Evolutionary conservation across 1,140 invertebrate species (phyloP), one percentile per base, ranked within the genome.

Genomic region (Hycleus phaleratus): DNA sequence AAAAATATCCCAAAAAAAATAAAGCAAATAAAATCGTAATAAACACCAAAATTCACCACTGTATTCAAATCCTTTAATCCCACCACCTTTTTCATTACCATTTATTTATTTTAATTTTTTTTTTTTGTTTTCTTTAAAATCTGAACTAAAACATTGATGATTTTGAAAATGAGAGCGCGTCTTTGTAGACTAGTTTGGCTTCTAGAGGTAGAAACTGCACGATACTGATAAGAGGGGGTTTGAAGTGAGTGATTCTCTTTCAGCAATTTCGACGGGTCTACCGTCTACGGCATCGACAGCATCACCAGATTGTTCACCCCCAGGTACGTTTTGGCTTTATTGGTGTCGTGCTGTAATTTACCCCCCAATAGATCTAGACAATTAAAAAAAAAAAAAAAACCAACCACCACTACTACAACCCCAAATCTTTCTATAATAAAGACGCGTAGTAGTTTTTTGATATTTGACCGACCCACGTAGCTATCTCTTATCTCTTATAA

Each of bases 161-260:
- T 18, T 18, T 18, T 18, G 18, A 32, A 32, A 4, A 32, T 5
- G 3, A 32, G 32, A 32, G 32, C 40, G 46, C 50, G 46, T 51
- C 46, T 55, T 47, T 49, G 46, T 61, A 61, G 60, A 58, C 50
- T 66, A 66, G 65, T 65, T 18, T 48, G 59, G 60, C 59, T 63
- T 62, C 57, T 67, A 65, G 63, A 65, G 60, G 68, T 70, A 70
- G 68, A 64, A 32, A 63, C 55, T 68, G 68, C 66, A 67, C 63
- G 65, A 65, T 56, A 67, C 59, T 64, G 59, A 64, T 63, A 67
- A 71, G 61, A 68, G 68, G 70, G 67, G 68, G 71, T 73, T 73
- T 72, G 67, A 71, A 73, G 67, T 68, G 67, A 68, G 70, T 68
- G 61, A 64, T 69, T 73, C 70, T 73, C 71, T 73, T 73, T 71